phyloP scores from a whole-genome alignment of 2,888 invertebrate species.

The Gasteruption jaculator region DNA sequence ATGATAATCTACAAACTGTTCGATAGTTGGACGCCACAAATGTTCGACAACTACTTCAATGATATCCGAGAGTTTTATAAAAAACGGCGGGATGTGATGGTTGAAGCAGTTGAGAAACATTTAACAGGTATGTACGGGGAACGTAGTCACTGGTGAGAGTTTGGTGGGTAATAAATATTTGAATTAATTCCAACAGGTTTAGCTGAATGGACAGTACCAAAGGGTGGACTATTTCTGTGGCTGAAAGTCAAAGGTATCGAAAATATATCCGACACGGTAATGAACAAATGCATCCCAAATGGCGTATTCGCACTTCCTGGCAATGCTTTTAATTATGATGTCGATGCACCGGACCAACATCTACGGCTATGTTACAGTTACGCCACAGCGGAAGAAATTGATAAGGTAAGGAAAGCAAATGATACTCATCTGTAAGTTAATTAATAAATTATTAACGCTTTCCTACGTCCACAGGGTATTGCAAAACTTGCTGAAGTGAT shows the following conservation, averaged over 20 bases:
- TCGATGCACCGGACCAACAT: conserved; percentile 58
- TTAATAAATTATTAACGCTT: not conserved
- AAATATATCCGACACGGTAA: conserved; percentile 67
- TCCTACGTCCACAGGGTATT: too few relatives aligned
- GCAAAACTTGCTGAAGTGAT: too few relatives aligned
- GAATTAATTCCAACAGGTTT: conserved; percentile 53
- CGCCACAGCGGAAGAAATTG: conserved; percentile 61
- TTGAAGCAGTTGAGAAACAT: conserved; percentile 58
- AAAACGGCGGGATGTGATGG: conserved; percentile 60
- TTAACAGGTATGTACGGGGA: conserved; percentile 55
- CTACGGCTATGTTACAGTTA: conserved; percentile 70
- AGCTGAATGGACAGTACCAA: conserved; percentile 65
- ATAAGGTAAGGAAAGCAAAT: conserved; percentile 53
- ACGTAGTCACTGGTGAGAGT: not conserved
- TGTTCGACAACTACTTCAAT: conserved; percentile 58
- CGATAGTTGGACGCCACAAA: conserved; percentile 56
- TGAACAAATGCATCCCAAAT: conserved; percentile 61
- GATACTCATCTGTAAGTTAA: too few relatives aligned
- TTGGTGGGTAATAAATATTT: not conserved
- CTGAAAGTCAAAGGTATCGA: conserved; percentile 61
- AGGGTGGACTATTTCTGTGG: conserved; percentile 78
- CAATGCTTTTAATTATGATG: conserved; percentile 64
- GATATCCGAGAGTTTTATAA: conserved; percentile 62
- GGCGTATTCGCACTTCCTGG: conserved; percentile 70
- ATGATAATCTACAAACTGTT: conserved; percentile 57